These are phyloP conservation scores for Amyelois transitella DNA, from an alignment of 1,140 invertebrate species.

Conservation along the genomic window DNA sequence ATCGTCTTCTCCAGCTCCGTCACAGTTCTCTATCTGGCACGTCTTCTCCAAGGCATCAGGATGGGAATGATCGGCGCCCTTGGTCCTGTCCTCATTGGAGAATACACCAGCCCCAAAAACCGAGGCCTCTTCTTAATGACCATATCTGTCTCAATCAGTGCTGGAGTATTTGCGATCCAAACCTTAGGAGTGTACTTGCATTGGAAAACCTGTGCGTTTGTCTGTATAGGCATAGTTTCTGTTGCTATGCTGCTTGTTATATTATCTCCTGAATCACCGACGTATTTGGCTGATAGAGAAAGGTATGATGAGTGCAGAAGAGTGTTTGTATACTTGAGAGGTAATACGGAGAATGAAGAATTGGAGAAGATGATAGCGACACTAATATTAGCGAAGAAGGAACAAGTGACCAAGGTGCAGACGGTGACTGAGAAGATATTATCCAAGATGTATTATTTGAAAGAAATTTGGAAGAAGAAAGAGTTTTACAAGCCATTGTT, in stretches of 20 bases:
- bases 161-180: conserved; percentile 1
- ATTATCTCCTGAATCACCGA: conserved; percentile 19
- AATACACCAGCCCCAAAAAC: conserved; percentile 24
- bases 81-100: conserved; percentile 20
- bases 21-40: conserved; percentile 5
- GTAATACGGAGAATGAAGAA: conserved; percentile 12
- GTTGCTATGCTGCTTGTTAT: conserved; percentile 5
- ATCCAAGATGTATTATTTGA: not conserved
- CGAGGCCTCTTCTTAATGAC: conserved; percentile 13
- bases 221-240: not conserved
- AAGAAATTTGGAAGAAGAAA: conserved; percentile 6
- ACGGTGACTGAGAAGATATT: not conserved
- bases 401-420: not conserved
- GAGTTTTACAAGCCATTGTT: conserved; percentile 21
- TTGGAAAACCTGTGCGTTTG: conserved; percentile 4
- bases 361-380: conserved; percentile 15
- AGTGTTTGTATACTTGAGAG: conserved; percentile 12
- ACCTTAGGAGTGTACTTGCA: not conserved
- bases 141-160: not conserved
- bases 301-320: conserved; percentile 12
- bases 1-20: conserved; percentile 4
- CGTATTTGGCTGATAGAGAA: conserved; percentile 12
- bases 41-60: conserved; percentile 17
- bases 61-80: conserved; percentile 10
- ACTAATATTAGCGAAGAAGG: not conserved